Evolutionary conservation across 2,888 invertebrate genomes (phyloP).

Genomic region (Omphaloscelis lunosa): DNA sequence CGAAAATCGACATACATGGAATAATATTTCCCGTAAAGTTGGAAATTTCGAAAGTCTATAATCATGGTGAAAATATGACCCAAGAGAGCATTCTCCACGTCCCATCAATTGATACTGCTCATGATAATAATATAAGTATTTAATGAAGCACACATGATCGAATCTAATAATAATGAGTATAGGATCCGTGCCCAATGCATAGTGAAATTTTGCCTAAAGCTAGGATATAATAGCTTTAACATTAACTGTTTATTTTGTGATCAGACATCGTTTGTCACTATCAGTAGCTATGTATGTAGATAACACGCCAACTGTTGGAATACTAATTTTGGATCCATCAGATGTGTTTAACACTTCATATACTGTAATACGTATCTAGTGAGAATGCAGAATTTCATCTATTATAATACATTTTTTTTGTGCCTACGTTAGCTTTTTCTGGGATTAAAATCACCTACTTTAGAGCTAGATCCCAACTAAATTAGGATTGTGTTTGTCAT

Average conservation of each 20-base stretch:
- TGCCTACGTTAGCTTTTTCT: neutral
- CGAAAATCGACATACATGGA: neutral
- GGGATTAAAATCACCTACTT: neutral
- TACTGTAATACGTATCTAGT: constrained; percentile 1
- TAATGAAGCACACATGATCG: neutral
- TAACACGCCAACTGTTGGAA: constrained; percentile 23
- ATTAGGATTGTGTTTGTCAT: neutral
- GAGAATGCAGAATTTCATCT: constrained; percentile 1
- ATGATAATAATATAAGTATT: constrained; percentile 5
- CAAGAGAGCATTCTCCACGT: neutral
- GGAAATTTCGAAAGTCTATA: constrained; percentile 15
- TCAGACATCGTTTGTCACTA: constrained; percentile 37
- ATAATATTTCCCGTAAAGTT: neutral
- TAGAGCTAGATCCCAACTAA: neutral
- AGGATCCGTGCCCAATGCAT: neutral
- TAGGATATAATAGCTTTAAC: constrained; percentile 33
- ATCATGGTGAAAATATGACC: constrained; percentile 34
- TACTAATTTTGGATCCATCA: constrained; percentile 34
- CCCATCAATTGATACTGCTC: neutral
- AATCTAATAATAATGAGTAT: constrained; percentile 33
- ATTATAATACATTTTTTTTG: neutral
- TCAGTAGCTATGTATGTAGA: constrained; percentile 15
- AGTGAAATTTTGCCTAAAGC: constrained; percentile 47
- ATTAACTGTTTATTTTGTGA: constrained; percentile 45
- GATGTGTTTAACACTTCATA: neutral